Evolutionary conservation across 2,888 invertebrate species (phyloP), one percentile per base, ranked within the genome.

Genomic region (Nezara viridula): DNA sequence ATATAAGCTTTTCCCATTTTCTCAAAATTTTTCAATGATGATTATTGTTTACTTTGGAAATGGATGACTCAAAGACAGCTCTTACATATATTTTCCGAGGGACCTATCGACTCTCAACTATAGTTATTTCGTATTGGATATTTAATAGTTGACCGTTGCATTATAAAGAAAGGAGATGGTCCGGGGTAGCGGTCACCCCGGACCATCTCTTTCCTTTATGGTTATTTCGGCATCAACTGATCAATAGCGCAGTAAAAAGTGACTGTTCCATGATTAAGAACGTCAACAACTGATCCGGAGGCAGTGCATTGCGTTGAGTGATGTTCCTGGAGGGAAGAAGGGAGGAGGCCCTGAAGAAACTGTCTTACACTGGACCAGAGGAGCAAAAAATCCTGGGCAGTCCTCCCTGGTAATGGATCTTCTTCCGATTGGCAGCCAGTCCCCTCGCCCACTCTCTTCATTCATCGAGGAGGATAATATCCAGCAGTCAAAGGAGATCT

Each of bases 301-400:
- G 24, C 14, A 81, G 81, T 44, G 81, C 66, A 73, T 37, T 73
- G 66, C 32, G 66, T 73, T 73, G 66, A 73, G 66, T 73, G 66
- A 73, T 73, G 32, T 73, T 73, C 19, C 19, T 9, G 19, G 66
- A 73, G 37, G 66, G 6, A 37, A 73, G 66, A 32, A 73, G 66
- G 37, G 81, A 81, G 44, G 21, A 47, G 44, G 81, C 24, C 14
- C 44, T 12, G 81, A 81, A 81, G 81, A 81, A 81, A 81, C 81
- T 47, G 40, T 44, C 81, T 40, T n/a, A n/a, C n/a, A 47, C 81
- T 44, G 81, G 81, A 81, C 81, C 44, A 12, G 81, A 47, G 44
- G n/a, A n/a, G 81, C 81, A 81, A 81, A 81, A 81, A 81, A 81
- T 81, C 81, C 81, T 16, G 16, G 44, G 12, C 81, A 44, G 81